phyloP scores from a whole-genome alignment of 2,797 vertebrate genomes.

The Austrolebias charrua region DNA sequence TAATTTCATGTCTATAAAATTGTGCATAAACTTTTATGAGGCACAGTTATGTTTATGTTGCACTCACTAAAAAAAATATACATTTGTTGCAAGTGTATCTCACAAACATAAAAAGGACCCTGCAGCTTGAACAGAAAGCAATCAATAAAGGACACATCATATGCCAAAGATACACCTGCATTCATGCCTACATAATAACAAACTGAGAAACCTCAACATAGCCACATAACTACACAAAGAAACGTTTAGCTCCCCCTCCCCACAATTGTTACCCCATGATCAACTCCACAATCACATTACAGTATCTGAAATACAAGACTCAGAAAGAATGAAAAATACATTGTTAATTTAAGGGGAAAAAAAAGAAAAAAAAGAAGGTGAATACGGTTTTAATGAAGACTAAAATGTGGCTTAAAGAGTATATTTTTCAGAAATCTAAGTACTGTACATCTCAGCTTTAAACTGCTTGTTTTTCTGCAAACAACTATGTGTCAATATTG shows the following conservation, averaged over 20 bases:
- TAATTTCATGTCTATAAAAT: slow-evolving; percentile 21
- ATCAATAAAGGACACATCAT: slow-evolving; percentile 42
- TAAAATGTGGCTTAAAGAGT: not conserved
- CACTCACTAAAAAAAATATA: slow-evolving; percentile 17
- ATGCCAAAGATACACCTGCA: slow-evolving; percentile 17
- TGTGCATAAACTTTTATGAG: slow-evolving; percentile 2
- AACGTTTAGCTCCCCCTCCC: not conserved
- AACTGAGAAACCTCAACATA: slow-evolving; percentile 27
- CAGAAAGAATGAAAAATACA: not conserved
- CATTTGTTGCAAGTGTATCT: not conserved
- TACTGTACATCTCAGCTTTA: not conserved
- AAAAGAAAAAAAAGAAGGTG: too few relatives aligned
- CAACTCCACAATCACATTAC: slow-evolving; percentile 9
- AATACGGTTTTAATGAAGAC: not conserved
- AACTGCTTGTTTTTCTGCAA: too few relatives aligned
- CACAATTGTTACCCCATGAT: not conserved
- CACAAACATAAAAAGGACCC: slow-evolving; percentile 6
- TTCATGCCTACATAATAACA: slow-evolving; percentile 25
- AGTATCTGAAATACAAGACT: not conserved
- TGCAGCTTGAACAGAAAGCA: slow-evolving; percentile 21
- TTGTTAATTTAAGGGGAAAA: too few relatives aligned
- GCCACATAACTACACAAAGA: not conserved
- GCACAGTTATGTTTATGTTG: slow-evolving; percentile 9
- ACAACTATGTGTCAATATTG: too few relatives aligned
- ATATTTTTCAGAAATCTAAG: not conserved